phyloP scores from a whole-genome alignment of 2,113 vertebrate genomes.

The Muntiacus muntjak region DNA sequence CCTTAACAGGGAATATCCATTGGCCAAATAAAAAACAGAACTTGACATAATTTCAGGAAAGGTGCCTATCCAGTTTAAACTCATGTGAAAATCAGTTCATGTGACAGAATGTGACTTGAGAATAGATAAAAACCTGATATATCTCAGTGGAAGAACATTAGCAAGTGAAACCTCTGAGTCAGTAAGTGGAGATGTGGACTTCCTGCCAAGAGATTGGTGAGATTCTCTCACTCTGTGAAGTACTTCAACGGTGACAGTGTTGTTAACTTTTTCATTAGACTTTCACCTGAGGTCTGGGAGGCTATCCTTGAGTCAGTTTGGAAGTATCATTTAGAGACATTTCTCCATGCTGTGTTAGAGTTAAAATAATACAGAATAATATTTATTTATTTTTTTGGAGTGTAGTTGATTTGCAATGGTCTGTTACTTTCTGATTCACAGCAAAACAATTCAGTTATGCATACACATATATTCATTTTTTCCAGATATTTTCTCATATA shows the following conservation, averaged over 20 bases:
- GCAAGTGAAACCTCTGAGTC: neutral
- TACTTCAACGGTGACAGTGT: rapidly evolving
- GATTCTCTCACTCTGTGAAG: neutral
- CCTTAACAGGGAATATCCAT: neutral
- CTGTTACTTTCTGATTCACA: neutral
- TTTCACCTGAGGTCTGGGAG: neutral
- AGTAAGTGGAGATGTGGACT: neutral
- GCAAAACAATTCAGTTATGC: neutral
- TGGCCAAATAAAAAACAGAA: neutral
- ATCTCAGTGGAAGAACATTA: neutral
- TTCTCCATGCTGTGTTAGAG: neutral
- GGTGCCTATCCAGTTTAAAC: neutral
- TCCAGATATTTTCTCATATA: neutral
- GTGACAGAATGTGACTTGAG: neutral
- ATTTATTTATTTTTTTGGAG: neutral
- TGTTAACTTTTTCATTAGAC: neutral
- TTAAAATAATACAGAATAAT: neutral
- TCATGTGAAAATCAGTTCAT: neutral
- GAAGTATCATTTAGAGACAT: neutral
- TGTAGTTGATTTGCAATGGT: neutral
- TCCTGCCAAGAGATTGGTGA: neutral
- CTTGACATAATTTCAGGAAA: neutral
- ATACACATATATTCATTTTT: neutral
- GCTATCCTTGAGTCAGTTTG: neutral
- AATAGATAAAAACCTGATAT: neutral